Percentiles rank a stretch among this genome's conserved stretches.
Evolutionary conservation across 2,888 invertebrate species (phyloP).

Genomic region (Dasysyrphus albostriatus): DNA sequence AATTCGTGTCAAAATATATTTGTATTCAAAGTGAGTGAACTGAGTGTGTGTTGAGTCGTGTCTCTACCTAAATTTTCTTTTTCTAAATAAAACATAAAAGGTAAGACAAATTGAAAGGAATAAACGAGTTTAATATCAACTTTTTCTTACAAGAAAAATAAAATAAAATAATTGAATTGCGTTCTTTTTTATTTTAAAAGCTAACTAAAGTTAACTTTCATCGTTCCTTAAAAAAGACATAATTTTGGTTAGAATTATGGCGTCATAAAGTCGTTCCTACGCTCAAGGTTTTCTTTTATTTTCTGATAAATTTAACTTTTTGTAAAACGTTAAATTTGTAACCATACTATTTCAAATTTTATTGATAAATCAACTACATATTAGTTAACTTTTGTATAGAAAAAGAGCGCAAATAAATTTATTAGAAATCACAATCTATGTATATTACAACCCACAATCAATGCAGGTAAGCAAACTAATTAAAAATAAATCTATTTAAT

Average conservation of each 20-base stretch:
- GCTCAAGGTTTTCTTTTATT: too few species aligned
- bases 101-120: background rate
- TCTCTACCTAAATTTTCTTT: slow-evolving; percentile 2
- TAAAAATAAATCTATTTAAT: background rate
- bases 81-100: background rate
- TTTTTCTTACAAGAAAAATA: background rate
- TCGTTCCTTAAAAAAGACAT: too few species aligned
- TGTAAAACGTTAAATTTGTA: too few species aligned
- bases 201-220: too few species aligned
- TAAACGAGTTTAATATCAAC: slow-evolving; percentile 9
- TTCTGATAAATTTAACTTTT: too few species aligned
- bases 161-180: background rate
- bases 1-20: slow-evolving; percentile 9
- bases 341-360: too few species aligned
- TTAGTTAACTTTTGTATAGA: too few species aligned
- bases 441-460: background rate
- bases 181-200: too few species aligned
- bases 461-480: slow-evolving; percentile 13
- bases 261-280: too few species aligned
- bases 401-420: background rate
- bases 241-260: too few species aligned
- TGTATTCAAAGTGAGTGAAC: background rate
- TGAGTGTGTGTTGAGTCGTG: slow-evolving; percentile 8
- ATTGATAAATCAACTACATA: too few species aligned
- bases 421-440: background rate